Conservation (phyloP, 2,113 vertebrate species). For the Mixornis gularis region DNA sequence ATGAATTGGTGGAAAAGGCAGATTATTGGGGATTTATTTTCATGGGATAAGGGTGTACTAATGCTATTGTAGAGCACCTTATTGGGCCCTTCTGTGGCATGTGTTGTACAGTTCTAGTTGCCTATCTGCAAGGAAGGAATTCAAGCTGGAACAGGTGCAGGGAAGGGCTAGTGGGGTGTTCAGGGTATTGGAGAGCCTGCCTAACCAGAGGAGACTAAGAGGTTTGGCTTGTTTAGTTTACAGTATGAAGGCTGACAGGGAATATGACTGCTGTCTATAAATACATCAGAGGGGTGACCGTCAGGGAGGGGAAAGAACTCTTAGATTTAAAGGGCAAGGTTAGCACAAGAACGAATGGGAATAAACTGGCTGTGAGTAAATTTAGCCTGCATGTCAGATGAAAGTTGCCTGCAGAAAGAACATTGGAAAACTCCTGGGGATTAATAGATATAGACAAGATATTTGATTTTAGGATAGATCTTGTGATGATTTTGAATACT, state of each 20-base stretch:
- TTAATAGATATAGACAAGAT: background rate
- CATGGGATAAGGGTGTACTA: background rate
- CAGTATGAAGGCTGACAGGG: conserved; percentile 9
- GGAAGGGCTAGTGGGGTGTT: conserved; percentile 25
- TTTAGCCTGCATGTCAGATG: background rate
- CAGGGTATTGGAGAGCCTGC: background rate
- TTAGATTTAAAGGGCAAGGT: conserved; percentile 54
- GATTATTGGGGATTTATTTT: conserved; percentile 34
- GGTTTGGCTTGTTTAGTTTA: conserved; percentile 27
- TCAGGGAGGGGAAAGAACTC: background rate
- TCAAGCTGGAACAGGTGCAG: conserved; percentile 52
- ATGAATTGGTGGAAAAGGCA: background rate
- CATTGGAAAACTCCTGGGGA: background rate
- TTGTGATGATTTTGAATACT: background rate
- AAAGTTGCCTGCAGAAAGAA: background rate
- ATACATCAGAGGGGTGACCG: conserved; percentile 26
- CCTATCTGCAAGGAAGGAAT: conserved; percentile 7
- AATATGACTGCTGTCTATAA: conserved; percentile 23
- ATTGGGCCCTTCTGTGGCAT: background rate
- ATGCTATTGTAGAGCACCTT: background rate
- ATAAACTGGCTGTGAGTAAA: background rate
- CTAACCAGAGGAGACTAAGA: background rate
- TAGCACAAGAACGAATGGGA: background rate
- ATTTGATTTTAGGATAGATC: background rate
- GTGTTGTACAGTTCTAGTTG: background rate